phyloP scores from a whole-genome alignment of 2,888 invertebrate genomes.

The Drosophila meridiana region DNA sequence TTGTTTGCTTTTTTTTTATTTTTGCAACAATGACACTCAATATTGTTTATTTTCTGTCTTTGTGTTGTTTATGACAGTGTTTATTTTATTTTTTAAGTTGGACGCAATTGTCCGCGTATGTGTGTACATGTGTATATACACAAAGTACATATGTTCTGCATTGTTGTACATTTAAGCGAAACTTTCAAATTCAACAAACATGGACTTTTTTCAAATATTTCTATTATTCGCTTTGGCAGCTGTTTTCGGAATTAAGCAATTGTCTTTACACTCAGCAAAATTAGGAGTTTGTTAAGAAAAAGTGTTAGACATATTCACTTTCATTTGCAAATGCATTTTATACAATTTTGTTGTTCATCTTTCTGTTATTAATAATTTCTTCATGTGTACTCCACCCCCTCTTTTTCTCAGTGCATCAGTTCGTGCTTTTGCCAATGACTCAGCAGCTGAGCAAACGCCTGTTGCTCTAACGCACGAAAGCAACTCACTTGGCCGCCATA shows the following conservation, averaged over 20 bases:
- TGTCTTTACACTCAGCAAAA: slow-evolving; percentile 23
- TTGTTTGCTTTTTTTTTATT: slow-evolving; percentile 34
- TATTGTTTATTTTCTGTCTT: slow-evolving; percentile 38
- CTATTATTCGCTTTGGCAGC: slow-evolving; percentile 11
- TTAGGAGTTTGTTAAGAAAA: neutral
- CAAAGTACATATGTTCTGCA: neutral
- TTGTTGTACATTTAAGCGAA: slow-evolving; percentile 27
- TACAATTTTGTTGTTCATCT: neutral
- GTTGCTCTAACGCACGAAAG: slow-evolving; percentile 46
- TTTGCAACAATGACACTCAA: slow-evolving; percentile 49
- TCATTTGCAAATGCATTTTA: neutral
- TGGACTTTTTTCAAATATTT: slow-evolving; percentile 6
- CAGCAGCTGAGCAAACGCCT: slow-evolving; percentile 45
- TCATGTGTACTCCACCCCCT: neutral
- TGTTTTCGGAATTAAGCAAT: slow-evolving; percentile 13
- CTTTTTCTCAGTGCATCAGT: slow-evolving; percentile 24
- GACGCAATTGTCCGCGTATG: neutral
- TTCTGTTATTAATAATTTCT: neutral
- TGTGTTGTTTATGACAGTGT: slow-evolving; percentile 41
- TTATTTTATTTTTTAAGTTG: slow-evolving; percentile 26
- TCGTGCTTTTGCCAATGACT: slow-evolving; percentile 36
- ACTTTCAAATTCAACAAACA: slow-evolving; percentile 38
- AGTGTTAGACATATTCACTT: neutral
- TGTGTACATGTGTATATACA: neutral
- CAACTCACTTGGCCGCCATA: slow-evolving; percentile 30